Evolutionary conservation across 1,140 invertebrate species (phyloP).

Genomic region (Anthonomus grandis): DNA sequence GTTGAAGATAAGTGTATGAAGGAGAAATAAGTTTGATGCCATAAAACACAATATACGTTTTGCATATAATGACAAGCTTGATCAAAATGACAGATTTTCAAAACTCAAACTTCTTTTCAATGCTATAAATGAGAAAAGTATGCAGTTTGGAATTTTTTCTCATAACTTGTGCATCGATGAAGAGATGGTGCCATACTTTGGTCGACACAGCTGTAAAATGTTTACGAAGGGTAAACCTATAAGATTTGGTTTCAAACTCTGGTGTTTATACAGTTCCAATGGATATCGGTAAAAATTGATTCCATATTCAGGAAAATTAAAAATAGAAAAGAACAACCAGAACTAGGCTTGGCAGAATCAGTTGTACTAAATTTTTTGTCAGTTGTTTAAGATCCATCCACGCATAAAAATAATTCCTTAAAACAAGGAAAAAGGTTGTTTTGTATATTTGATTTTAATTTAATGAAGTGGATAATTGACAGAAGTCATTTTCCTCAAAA

Average conservation of each 20-base stretch:
- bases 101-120: slow-evolving; percentile 24
- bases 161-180: slow-evolving; percentile 34
- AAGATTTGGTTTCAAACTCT: slow-evolving; percentile 31
- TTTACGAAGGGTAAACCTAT: slow-evolving; percentile 34
- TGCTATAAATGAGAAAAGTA: slow-evolving; percentile 18
- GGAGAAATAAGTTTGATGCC: slow-evolving; percentile 23
- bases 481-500: too few species aligned
- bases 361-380: too few species aligned
- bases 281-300: too few species aligned
- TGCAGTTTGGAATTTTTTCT: neutral
- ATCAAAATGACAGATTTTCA: slow-evolving; percentile 22
- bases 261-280: too few species aligned
- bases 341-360: too few species aligned
- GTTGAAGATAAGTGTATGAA: slow-evolving; percentile 34
- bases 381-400: too few species aligned
- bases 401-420: too few species aligned
- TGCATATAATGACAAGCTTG: slow-evolving; percentile 39
- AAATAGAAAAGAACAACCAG: too few species aligned
- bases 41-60: slow-evolving; percentile 31
- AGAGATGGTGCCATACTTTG: slow-evolving; percentile 35
- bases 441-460: too few species aligned
- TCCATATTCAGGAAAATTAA: too few species aligned
- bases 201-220: slow-evolving; percentile 31
- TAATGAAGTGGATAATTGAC: too few species aligned
- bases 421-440: too few species aligned